phyloP scores from a whole-genome alignment of 1,140 invertebrate genomes.

The Tribolium madens region DNA sequence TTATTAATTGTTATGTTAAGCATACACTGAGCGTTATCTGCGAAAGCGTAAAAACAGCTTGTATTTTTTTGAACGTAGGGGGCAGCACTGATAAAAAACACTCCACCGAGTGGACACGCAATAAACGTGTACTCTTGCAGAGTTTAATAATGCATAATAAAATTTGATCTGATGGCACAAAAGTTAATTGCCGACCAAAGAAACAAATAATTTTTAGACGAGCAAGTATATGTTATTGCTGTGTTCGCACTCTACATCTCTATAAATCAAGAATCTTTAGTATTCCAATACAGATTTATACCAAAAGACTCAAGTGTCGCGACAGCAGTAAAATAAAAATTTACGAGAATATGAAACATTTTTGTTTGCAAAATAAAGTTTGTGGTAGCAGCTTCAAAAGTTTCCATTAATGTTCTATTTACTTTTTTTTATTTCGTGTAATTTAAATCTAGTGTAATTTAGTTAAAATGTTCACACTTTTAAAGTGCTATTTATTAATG shows the following conservation, averaged over 20 bases:
- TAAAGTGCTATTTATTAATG: too few species aligned
- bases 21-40: constrained; percentile 22
- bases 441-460: too few species aligned
- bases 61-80: constrained; percentile 22
- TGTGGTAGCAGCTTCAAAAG: too few species aligned
- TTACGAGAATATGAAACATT: not conserved
- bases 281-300: not conserved
- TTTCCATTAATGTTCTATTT: too few species aligned
- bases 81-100: not conserved
- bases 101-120: not conserved
- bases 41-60: constrained; percentile 27
- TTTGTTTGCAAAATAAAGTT: not conserved
- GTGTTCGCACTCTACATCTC: not conserved
- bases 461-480: too few species aligned
- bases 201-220: too few species aligned
- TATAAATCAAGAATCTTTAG: not conserved
- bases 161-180: constrained; percentile 8
- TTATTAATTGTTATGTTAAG: constrained; percentile 38
- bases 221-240: not conserved
- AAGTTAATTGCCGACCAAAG: not conserved
- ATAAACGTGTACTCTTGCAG: constrained; percentile 20
- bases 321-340: not conserved
- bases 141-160: not conserved
- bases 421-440: too few species aligned
- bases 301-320: not conserved